Evolutionary conservation across 2,113 vertebrate species (phyloP).

Genomic region (Sander lucioperca): DNA sequence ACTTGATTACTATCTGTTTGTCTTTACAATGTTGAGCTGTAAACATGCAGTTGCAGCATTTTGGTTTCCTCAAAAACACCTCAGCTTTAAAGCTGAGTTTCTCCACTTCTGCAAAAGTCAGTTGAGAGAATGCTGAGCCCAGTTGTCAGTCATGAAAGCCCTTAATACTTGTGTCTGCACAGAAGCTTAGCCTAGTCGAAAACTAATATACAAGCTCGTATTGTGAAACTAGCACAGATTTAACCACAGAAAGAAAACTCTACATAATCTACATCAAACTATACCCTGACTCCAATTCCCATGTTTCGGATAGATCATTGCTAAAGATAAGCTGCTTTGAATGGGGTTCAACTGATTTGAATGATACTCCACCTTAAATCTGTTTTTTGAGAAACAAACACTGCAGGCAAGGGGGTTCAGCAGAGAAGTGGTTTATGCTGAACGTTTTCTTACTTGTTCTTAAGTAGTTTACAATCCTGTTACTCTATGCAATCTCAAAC

Average conservation of each 20-base stretch:
- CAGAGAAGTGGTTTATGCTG: neutral
- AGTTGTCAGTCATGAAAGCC: slow-evolving; percentile 46
- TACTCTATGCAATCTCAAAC: neutral
- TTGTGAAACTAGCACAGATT: slow-evolving; percentile 28
- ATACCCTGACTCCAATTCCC: slow-evolving; percentile 9
- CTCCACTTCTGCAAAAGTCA: slow-evolving; percentile 32
- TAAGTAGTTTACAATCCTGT: neutral
- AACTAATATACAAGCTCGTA: slow-evolving; percentile 13
- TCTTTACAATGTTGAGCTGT: slow-evolving; percentile 18
- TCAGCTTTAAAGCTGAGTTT: slow-evolving; percentile 10
- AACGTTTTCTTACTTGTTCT: neutral
- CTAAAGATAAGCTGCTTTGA: slow-evolving; percentile 1
- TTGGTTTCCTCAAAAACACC: slow-evolving; percentile 6
- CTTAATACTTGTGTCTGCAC: slow-evolving; percentile 54
- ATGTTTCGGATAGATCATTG: slow-evolving; percentile 29
- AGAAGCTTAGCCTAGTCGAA: slow-evolving; percentile 19
- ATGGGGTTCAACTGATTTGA: neutral
- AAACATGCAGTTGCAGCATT: neutral
- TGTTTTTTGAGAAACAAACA: neutral
- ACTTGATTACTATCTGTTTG: neutral
- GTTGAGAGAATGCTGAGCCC: slow-evolving; percentile 39
- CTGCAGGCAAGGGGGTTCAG: neutral
- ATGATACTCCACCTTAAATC: neutral
- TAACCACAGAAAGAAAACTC: slow-evolving; percentile 10
- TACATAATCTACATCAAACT: slow-evolving; percentile 10